Conservation (phyloP, 2,888 invertebrate genomes). For the Stenichneumon culpator region DNA sequence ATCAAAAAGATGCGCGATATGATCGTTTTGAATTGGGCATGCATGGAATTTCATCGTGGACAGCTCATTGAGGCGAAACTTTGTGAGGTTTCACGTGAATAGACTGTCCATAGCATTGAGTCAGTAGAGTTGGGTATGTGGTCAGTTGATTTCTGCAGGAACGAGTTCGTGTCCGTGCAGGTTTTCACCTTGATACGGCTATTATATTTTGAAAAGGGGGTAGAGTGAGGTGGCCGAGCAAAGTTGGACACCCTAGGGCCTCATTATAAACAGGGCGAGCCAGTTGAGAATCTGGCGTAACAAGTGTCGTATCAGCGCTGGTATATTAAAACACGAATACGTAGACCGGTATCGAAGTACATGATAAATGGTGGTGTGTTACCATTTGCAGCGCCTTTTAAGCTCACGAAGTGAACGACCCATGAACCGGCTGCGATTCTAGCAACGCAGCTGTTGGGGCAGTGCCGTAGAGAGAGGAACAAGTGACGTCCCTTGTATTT, state of each 20-base stretch:
- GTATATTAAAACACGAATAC: neutral
- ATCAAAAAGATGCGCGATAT: neutral
- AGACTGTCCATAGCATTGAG: neutral
- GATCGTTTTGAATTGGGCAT: neutral
- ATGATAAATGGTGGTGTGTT: neutral
- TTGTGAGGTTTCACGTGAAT: neutral
- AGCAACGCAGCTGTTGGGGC: slow-evolving; percentile 7
- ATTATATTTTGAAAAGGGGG: slow-evolving; percentile 16
- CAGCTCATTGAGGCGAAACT: neutral
- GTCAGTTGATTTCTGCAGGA: neutral
- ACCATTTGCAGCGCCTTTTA: slow-evolving; percentile 29
- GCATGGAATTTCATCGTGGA: neutral
- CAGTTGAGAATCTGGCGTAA: slow-evolving; percentile 25
- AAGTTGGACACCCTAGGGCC: slow-evolving; percentile 36
- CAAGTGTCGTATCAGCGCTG: neutral
- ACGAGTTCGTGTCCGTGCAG: neutral
- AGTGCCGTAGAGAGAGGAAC: slow-evolving; percentile 31
- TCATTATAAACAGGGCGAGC: slow-evolving; percentile 46
- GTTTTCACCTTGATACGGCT: neutral
- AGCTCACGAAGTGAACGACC: slow-evolving; percentile 17
- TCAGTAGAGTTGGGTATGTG: neutral
- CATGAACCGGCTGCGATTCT: neutral
- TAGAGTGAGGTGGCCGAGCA: slow-evolving; percentile 26
- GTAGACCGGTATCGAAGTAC: neutral
- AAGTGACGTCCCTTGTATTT: slow-evolving; percentile 26